Evolutionary conservation across 2,888 invertebrate genomes (phyloP).

Genomic region (Gnatocerus cornutus): DNA sequence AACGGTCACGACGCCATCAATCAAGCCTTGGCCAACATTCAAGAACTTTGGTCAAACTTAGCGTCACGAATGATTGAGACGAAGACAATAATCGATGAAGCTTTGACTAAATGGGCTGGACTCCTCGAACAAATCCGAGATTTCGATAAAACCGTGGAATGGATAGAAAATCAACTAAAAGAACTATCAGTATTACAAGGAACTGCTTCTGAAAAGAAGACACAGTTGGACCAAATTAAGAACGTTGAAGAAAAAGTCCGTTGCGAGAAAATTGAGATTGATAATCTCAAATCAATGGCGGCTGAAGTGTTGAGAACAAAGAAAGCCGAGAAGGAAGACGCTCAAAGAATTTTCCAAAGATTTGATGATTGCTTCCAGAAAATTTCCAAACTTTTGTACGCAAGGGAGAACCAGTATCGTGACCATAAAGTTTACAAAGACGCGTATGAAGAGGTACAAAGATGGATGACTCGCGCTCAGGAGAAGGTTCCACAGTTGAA

Average conservation of each 20-base stretch:
- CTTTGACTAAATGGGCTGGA: conserved; percentile 93
- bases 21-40: conserved; percentile 84
- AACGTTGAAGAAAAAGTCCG: conserved; percentile 90
- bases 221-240: conserved; percentile 89
- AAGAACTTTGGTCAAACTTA: conserved; percentile 92
- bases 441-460: conserved; percentile 90
- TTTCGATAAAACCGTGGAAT: conserved; percentile 86
- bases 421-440: conserved; percentile 93
- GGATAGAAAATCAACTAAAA: conserved; percentile 82
- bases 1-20: conserved; percentile 91
- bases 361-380: conserved; percentile 87
- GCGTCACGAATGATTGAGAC: conserved; percentile 93
- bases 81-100: conserved; percentile 89
- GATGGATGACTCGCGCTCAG: conserved; percentile 90
- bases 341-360: conserved; percentile 87
- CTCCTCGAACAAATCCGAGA: conserved; percentile 91
- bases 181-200: conserved; percentile 85
- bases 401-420: conserved; percentile 89
- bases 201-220: conserved; percentile 89
- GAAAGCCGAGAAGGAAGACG: conserved; percentile 88
- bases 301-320: conserved; percentile 90
- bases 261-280: conserved; percentile 92
- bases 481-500: conserved; percentile 92
- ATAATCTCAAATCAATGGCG: conserved; percentile 87
- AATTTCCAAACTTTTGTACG: conserved; percentile 79